These are phyloP conservation scores for Stylophora pistillata DNA, from an alignment of 64 coral and sea anemone genomes.

Conservation along the genomic window DNA sequence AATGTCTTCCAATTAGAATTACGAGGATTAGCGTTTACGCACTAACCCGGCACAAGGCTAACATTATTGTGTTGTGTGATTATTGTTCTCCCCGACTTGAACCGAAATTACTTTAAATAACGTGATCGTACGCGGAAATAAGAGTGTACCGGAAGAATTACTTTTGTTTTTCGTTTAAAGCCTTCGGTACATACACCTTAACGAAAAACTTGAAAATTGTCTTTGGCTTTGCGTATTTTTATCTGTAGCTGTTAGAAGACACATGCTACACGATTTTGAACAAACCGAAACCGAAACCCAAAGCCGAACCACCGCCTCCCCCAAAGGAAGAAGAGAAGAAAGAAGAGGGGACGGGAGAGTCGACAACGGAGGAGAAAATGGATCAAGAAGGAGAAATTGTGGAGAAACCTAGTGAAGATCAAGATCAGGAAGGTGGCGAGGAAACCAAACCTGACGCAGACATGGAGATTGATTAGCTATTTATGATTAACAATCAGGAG, in stretches of 20 bases:
- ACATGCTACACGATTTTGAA: conserved; percentile 77
- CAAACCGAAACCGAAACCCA: conserved; percentile 89
- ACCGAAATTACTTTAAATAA: too few species aligned
- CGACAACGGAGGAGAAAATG: conserved; percentile 61
- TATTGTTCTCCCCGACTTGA: too few species aligned
- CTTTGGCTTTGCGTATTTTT: not conserved
- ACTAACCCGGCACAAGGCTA: too few species aligned
- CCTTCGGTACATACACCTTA: too few species aligned
- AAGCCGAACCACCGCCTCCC: conserved; percentile 61
- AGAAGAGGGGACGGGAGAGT: conserved; percentile 1
- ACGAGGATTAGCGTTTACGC: too few species aligned
- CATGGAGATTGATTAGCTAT: conserved; percentile 27
- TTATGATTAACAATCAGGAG: not conserved
- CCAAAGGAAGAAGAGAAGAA: conserved; percentile 90
- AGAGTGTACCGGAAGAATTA: too few species aligned
- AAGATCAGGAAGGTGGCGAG: not conserved
- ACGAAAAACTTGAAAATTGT: not conserved
- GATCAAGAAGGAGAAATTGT: conserved; percentile 16
- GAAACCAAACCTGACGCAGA: not conserved
- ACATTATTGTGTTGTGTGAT: too few species aligned
- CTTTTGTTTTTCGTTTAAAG: too few species aligned
- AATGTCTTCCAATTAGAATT: too few species aligned
- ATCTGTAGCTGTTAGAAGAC: conserved; percentile 71
- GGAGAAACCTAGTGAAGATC: not conserved
- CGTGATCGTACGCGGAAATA: too few species aligned